Evolutionary conservation across 2,888 invertebrate genomes (phyloP).

Genomic region (Parascotia fuliginaria): DNA sequence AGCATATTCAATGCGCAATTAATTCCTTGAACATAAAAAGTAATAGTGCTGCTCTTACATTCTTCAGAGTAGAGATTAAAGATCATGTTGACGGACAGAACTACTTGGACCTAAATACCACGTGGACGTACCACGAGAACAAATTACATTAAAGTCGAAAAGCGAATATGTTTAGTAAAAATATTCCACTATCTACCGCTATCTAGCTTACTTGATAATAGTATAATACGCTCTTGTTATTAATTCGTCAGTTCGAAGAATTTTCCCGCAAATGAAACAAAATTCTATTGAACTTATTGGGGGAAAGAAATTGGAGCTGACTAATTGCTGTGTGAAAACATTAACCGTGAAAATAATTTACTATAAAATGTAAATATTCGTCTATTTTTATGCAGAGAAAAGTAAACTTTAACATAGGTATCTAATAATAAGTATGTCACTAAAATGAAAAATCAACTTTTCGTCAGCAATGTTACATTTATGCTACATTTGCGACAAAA

Average conservation of each 20-base stretch:
- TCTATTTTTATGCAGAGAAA: neutral
- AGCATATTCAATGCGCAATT: constrained; percentile 3
- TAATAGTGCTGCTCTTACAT: neutral
- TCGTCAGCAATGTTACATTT: no score
- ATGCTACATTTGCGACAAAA: no score
- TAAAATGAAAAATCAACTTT: neutral
- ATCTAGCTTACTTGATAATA: constrained; percentile 23
- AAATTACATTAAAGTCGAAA: constrained; percentile 19
- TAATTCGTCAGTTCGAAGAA: constrained; percentile 10
- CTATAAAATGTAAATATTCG: neutral
- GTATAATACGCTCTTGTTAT: constrained; percentile 10
- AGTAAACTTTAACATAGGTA: no score
- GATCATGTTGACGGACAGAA: constrained; percentile 3
- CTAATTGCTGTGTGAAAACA: constrained; percentile 8
- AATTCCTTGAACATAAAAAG: constrained; percentile 7
- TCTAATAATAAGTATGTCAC: neutral
- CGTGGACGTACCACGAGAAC: constrained; percentile 7
- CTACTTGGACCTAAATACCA: constrained; percentile 13
- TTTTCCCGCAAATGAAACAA: constrained; percentile 2
- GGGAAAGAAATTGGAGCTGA: neutral
- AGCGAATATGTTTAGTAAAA: constrained; percentile 4
- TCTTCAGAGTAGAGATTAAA: constrained; percentile 3
- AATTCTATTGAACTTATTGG: constrained; percentile 6
- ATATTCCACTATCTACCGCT: constrained; percentile 11
- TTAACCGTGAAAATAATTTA: neutral